Conservation (phyloP, 2,797 vertebrate genomes). For the Bradypus variegatus region DNA sequence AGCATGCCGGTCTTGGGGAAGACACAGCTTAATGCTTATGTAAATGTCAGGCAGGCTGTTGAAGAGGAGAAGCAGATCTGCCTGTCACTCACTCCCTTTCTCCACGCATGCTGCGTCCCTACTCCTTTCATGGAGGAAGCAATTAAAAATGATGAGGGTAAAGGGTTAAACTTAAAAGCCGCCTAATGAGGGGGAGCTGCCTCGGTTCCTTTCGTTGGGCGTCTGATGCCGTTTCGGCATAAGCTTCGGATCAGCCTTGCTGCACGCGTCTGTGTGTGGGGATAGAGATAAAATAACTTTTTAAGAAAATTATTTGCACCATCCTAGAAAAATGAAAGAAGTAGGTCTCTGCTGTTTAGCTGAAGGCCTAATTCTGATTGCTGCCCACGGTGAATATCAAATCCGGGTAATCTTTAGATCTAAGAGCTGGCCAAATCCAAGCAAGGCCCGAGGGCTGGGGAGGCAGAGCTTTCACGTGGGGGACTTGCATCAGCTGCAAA, state of each 20-base stretch:
- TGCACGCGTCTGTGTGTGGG: conserved; percentile 57
- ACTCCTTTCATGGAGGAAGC: conserved; percentile 58
- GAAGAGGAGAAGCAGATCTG: neutral
- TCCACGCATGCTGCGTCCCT: conserved; percentile 12
- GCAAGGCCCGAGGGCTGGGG: conserved; percentile 46
- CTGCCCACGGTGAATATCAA: conserved; percentile 47
- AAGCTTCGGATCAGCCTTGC: conserved; percentile 59
- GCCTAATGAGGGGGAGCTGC: conserved; percentile 61
- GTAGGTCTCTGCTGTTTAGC: conserved; percentile 59
- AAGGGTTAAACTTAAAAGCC: conserved; percentile 66
- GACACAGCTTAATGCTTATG: neutral
- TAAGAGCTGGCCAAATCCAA: conserved; percentile 49
- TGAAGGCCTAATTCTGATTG: conserved; percentile 59
- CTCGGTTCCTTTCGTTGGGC: conserved; percentile 43
- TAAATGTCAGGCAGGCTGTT: conserved; percentile 54
- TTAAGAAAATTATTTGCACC: neutral
- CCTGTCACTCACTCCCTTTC: conserved; percentile 43
- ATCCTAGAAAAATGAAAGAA: conserved; percentile 61
- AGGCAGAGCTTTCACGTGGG: conserved; percentile 38
- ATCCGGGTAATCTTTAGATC: conserved; percentile 29
- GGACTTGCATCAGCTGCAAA: conserved; percentile 45
- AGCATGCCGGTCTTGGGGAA: conserved; percentile 32
- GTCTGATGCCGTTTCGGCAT: conserved; percentile 57
- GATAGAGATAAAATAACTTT: accelerated
- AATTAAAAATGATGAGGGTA: conserved; percentile 74